phyloP scores from a whole-genome alignment of 2,113 vertebrate genomes.

The Vimba vimba region DNA sequence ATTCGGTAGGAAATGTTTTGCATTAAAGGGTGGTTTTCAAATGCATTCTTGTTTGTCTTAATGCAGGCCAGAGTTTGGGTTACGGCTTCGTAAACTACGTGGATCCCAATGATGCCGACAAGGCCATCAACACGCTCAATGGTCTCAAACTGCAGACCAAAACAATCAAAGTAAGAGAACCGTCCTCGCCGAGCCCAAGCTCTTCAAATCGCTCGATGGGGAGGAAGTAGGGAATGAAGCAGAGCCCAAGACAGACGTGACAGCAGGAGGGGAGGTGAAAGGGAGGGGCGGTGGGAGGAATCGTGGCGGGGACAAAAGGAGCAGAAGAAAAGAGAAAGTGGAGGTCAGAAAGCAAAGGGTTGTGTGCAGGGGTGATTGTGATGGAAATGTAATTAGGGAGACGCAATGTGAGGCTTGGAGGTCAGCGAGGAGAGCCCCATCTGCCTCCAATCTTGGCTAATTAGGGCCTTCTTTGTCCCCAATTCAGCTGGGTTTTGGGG shows the following conservation, averaged over 20 bases:
- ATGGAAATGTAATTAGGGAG: conserved; percentile 82
- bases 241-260: conserved; percentile 58
- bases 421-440: conserved; percentile 81
- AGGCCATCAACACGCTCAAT: conserved; percentile 96
- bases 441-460: conserved; percentile 80
- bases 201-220: conserved; percentile 19
- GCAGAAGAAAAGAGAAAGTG: conserved; percentile 62
- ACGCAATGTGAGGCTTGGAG: conserved; percentile 67
- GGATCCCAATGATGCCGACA: conserved; percentile 93
- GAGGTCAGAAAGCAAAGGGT: conserved; percentile 82
- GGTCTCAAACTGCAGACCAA: conserved; percentile 97
- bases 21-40: background rate
- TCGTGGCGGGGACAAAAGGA: conserved; percentile 64
- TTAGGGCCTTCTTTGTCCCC: conserved; percentile 78
- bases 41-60: conserved; percentile 22
- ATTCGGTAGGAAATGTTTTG: background rate
- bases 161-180: conserved; percentile 91
- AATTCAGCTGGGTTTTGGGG: conserved; percentile 68
- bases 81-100: conserved; percentile 97
- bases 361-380: conserved; percentile 80
- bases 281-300: conserved; percentile 65
- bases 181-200: conserved; percentile 1
- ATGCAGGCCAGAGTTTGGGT: conserved; percentile 92
- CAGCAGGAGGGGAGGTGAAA: conserved; percentile 68
- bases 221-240: conserved; percentile 20